Evolutionary conservation across 2,888 invertebrate species (phyloP).

Genomic region (Hyppa rectilinea): DNA sequence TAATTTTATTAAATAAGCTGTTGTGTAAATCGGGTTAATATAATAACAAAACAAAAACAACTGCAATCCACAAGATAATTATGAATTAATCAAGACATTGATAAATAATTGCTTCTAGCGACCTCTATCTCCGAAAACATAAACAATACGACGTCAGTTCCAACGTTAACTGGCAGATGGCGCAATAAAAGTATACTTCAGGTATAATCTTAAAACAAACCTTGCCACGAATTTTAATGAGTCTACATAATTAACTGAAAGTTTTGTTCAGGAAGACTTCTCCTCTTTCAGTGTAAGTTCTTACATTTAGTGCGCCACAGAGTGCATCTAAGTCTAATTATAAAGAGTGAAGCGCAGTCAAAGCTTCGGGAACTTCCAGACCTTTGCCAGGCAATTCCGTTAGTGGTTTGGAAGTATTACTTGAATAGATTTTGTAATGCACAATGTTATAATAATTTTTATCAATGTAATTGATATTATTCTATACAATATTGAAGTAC

Average conservation of each 20-base stretch:
- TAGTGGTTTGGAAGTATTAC: slow-evolving; percentile 20
- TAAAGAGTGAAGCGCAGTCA: slow-evolving; percentile 26
- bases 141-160: slow-evolving; percentile 25
- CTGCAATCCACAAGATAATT: slow-evolving; percentile 1
- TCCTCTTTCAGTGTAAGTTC: slow-evolving; percentile 8
- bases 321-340: slow-evolving; percentile 38
- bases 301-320: slow-evolving; percentile 12
- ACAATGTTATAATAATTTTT: slow-evolving; percentile 5
- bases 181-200: slow-evolving; percentile 25
- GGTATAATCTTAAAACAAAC: slow-evolving; percentile 7
- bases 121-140: slow-evolving; percentile 48
- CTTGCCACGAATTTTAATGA: not conserved
- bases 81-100: slow-evolving; percentile 19
- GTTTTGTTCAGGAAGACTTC: slow-evolving; percentile 1
- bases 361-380: slow-evolving; percentile 20
- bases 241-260: slow-evolving; percentile 9
- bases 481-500: not conserved
- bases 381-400: slow-evolving; percentile 34
- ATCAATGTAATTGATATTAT: not conserved
- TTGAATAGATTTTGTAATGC: slow-evolving; percentile 13
- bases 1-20: not conserved
- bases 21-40: not conserved
- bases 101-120: slow-evolving; percentile 32
- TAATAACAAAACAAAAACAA: slow-evolving; percentile 20
- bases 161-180: slow-evolving; percentile 51